Conservation (phyloP, 1,140 invertebrate genomes). For the Scaptomyza graminum region DNA sequence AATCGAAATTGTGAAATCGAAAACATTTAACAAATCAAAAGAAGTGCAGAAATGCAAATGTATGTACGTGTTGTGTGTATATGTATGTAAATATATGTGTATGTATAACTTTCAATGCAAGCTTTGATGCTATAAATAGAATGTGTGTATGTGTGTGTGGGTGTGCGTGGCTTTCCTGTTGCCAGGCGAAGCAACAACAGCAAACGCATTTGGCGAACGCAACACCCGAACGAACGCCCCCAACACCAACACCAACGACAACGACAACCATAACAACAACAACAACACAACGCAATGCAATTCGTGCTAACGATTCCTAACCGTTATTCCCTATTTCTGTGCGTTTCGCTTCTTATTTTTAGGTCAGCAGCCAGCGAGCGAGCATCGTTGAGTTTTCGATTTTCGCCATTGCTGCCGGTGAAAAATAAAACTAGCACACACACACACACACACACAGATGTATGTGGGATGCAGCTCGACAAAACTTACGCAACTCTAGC, state of each 20-base stretch:
- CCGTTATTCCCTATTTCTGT: conserved; percentile 11
- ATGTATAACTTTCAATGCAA: no score
- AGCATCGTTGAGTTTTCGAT: conserved; percentile 32
- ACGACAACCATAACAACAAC: no score
- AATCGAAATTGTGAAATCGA: neutral
- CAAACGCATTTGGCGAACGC: conserved; percentile 8
- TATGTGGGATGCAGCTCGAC: conserved; percentile 29
- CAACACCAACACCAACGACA: neutral
- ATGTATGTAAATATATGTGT: no score
- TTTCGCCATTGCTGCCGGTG: conserved; percentile 42
- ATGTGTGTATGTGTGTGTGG: conserved; percentile 1
- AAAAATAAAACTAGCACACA: neutral
- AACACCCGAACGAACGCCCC: conserved; percentile 10
- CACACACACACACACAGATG: conserved; percentile 2
- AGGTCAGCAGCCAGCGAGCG: conserved; percentile 34
- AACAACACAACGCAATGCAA: conserved; percentile 9
- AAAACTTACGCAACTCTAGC: conserved; percentile 42
- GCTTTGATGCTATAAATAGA: no score
- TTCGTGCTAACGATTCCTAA: conserved; percentile 22
- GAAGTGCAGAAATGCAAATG: neutral
- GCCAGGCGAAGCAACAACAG: conserved; percentile 18
- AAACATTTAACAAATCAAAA: neutral
- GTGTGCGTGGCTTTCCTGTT: conserved; percentile 3
- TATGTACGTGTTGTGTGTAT: no score
- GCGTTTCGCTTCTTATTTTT: conserved; percentile 29